These are phyloP conservation scores for Brachynemurus nebulosus DNA, from an alignment of 2,888 invertebrate genomes.

Conservation along the genomic window DNA sequence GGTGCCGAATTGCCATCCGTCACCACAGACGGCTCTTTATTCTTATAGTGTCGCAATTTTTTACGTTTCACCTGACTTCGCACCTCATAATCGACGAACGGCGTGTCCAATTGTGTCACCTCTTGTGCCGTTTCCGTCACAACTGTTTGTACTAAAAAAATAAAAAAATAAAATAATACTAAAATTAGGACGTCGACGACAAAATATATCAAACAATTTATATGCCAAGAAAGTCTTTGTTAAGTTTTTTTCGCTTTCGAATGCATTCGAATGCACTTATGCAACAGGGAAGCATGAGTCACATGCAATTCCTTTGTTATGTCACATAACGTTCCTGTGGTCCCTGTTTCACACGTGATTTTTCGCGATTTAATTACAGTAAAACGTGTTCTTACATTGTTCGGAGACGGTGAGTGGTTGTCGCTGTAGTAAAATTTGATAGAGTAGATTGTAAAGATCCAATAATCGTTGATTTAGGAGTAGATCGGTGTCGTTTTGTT, in stretches of 20 bases:
- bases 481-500: conserved; percentile 1
- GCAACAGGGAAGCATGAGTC: not conserved
- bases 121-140: not conserved
- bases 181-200: too few species aligned
- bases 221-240: too few species aligned
- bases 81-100: not conserved
- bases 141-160: not conserved
- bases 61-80: not conserved
- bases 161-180: not conserved
- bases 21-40: not conserved
- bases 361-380: not conserved
- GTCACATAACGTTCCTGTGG: not conserved
- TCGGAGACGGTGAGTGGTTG: not conserved
- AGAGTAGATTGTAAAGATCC: conserved; percentile 2
- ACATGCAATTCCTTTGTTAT: not conserved
- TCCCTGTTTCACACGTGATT: not conserved
- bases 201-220: too few species aligned
- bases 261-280: not conserved
- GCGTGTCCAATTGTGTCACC: not conserved
- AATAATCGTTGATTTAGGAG: conserved; percentile 1
- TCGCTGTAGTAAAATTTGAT: conserved; percentile 4
- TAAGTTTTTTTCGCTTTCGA: not conserved
- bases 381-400: not conserved
- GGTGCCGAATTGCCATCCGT: not conserved
- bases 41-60: not conserved